Evolutionary conservation across 2,113 vertebrate species (phyloP).

Genomic region (Calypte anna): DNA sequence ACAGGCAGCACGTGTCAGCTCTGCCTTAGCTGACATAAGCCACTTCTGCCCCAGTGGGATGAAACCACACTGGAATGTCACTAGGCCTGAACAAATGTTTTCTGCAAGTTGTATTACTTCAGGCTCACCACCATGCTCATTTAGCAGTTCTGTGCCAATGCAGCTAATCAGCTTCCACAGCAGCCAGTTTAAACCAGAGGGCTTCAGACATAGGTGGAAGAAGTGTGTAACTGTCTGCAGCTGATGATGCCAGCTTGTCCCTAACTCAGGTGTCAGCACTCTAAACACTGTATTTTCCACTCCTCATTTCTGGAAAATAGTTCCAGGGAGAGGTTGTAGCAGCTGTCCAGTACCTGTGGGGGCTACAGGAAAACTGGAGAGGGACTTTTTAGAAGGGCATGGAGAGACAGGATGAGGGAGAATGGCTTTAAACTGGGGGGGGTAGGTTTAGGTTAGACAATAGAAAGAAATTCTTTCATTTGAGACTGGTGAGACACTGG

Average conservation of each 20-base stretch:
- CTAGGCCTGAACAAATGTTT: background rate
- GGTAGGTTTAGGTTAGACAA: too few relatives aligned
- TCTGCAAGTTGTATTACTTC: background rate
- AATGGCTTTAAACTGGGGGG: too few relatives aligned
- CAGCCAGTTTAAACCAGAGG: background rate
- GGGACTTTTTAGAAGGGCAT: too few relatives aligned
- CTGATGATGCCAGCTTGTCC: background rate
- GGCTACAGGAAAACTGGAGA: too few relatives aligned
- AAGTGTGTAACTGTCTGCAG: background rate
- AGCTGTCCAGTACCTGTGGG: too few relatives aligned
- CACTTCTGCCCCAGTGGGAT: background rate
- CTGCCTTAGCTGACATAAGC: background rate
- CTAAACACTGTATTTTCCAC: background rate
- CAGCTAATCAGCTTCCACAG: background rate
- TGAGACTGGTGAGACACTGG: too few relatives aligned
- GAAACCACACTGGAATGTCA: background rate
- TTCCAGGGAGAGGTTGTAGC: too few relatives aligned
- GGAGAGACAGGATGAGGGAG: too few relatives aligned
- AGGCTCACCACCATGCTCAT: background rate
- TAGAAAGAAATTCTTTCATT: too few relatives aligned
- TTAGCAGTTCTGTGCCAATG: too few relatives aligned
- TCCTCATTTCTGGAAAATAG: background rate
- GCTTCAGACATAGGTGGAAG: accelerated
- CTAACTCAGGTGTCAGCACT: background rate
- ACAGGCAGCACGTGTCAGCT: background rate